A percentile compares a stretch with the other conserved stretches of the same genome.
These are phyloP conservation scores for Capreolus pygargus DNA, from an alignment of 2,113 vertebrate genomes.

Conservation along the genomic window DNA sequence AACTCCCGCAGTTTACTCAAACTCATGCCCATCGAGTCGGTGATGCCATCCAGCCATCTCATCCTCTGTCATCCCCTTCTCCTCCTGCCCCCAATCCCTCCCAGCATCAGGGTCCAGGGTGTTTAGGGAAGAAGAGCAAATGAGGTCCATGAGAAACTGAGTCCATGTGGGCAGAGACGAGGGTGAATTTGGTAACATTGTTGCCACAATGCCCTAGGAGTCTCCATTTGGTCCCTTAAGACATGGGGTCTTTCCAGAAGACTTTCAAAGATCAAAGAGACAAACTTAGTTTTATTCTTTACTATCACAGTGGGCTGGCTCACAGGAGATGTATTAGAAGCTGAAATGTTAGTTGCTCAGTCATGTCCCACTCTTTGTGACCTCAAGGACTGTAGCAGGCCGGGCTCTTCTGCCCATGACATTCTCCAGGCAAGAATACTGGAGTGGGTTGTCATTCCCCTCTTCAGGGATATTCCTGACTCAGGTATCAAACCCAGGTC, in stretches of 20 bases:
- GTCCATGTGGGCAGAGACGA: not conserved
- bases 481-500: not conserved
- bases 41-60: too few species aligned
- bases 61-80: too few species aligned
- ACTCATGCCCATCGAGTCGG: too few species aligned
- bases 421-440: not conserved
- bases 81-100: too few species aligned
- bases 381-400: not conserved
- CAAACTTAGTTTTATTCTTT: not conserved
- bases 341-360: not conserved
- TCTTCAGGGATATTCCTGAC: not conserved
- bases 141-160: not conserved
- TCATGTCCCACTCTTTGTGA: not conserved
- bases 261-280: not conserved
- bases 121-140: not conserved
- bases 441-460: not conserved
- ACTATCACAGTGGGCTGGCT: not conserved
- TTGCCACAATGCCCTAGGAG: too few species aligned
- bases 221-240: not conserved
- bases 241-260: not conserved
- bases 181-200: fast-evolving
- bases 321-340: not conserved
- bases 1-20: too few species aligned
- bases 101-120: too few species aligned
- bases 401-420: not conserved